Conservation (phyloP, 2,797 vertebrate genomes). For the Aratinga solstitialis region DNA sequence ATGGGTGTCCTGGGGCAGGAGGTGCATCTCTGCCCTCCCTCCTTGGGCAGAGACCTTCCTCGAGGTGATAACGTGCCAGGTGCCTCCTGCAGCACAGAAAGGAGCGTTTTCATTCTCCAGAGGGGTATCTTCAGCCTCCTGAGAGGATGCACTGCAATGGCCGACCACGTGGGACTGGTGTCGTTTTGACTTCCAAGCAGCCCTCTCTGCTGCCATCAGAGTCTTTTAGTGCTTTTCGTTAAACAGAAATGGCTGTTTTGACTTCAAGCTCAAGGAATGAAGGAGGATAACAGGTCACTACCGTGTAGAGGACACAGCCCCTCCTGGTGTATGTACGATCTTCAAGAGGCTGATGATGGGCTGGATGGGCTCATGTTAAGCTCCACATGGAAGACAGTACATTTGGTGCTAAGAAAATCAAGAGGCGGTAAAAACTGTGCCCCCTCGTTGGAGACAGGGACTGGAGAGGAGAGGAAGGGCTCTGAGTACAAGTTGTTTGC, state of each 20-base stretch:
- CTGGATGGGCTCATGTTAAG: background rate
- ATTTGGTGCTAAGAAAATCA: background rate
- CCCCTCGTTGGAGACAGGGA: background rate
- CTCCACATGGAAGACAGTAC: background rate
- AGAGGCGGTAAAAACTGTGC: background rate
- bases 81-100: background rate
- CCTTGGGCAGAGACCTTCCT: background rate
- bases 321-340: background rate
- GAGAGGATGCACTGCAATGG: fast-evolving
- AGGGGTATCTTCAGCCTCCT: background rate
- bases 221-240: background rate
- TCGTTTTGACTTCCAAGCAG: background rate
- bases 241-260: background rate
- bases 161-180: background rate
- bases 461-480: background rate
- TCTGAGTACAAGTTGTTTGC: fast-evolving
- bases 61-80: background rate
- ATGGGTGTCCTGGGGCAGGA: background rate
- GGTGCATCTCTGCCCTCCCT: background rate
- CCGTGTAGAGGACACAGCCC: background rate
- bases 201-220: background rate
- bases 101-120: background rate
- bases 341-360: background rate
- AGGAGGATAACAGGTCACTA: background rate
- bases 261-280: background rate